These are phyloP conservation scores for Caloenas nicobarica DNA, from an alignment of 2,113 vertebrate species.

Conservation along the genomic window DNA sequence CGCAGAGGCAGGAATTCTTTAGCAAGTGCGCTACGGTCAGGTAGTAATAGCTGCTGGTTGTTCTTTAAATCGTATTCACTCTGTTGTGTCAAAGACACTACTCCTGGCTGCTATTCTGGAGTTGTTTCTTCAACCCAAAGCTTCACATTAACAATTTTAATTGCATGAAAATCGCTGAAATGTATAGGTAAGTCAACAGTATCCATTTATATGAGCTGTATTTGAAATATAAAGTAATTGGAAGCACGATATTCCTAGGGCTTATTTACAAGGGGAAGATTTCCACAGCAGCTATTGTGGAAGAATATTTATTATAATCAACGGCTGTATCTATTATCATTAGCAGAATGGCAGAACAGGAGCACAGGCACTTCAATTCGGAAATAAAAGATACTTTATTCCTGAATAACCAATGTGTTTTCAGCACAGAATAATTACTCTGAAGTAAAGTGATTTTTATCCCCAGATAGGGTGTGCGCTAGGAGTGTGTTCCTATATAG, in stretches of 20 bases:
- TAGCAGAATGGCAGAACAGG: background rate
- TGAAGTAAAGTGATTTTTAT: conserved; percentile 5
- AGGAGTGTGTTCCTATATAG: background rate
- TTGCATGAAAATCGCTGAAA: background rate
- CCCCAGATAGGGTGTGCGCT: background rate
- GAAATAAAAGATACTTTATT: background rate
- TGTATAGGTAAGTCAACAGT: background rate
- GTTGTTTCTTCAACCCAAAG: background rate
- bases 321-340: background rate
- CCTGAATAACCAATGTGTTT: background rate
- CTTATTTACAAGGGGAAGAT: background rate
- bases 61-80: background rate
- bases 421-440: background rate
- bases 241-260: background rate
- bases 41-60: background rate
- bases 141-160: background rate
- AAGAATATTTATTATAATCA: background rate
- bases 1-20: background rate
- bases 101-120: background rate
- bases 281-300: background rate
- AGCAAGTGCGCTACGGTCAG: background rate
- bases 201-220: background rate
- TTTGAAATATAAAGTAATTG: background rate
- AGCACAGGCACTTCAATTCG: background rate
- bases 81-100: background rate